A percentile compares a stretch with the other conserved stretches of the same genome.
These are phyloP conservation scores for Gobiocypris rarus DNA, from an alignment of 2,113 vertebrate genomes.

Conservation along the genomic window DNA sequence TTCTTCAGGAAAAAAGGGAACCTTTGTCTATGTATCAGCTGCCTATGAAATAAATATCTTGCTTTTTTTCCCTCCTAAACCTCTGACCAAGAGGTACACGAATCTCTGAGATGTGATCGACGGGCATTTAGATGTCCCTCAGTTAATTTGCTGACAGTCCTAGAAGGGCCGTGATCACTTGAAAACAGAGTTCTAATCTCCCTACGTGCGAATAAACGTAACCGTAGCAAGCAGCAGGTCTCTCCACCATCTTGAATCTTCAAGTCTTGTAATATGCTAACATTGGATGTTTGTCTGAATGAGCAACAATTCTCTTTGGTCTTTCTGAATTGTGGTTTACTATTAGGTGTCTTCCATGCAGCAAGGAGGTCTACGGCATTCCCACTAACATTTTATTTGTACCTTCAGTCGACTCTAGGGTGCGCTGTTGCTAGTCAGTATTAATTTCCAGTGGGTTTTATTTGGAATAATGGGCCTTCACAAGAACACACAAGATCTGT, in stretches of 20 bases:
- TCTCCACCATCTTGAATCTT: slow-evolving; percentile 28
- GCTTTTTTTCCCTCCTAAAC: slow-evolving; percentile 41
- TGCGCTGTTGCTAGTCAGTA: slow-evolving; percentile 8
- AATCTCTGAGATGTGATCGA: slow-evolving; percentile 39
- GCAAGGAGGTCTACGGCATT: slow-evolving; percentile 45
- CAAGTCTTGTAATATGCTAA: slow-evolving; percentile 28
- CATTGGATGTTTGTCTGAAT: slow-evolving; percentile 47
- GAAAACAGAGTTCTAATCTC: slow-evolving; percentile 32
- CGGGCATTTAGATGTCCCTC: slow-evolving; percentile 45
- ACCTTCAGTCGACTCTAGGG: slow-evolving; percentile 29
- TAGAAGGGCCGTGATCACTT: slow-evolving; percentile 30
- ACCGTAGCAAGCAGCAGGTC: slow-evolving; percentile 38
- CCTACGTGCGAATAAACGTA: slow-evolving; percentile 16
- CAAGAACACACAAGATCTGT: neutral
- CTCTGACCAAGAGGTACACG: slow-evolving; percentile 28
- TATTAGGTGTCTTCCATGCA: slow-evolving; percentile 57
- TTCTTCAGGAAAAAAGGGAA: slow-evolving; percentile 77
- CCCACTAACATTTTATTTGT: slow-evolving; percentile 28
- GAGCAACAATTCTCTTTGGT: slow-evolving; percentile 47
- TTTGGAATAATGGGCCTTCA: slow-evolving; percentile 17
- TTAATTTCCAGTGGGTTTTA: slow-evolving; percentile 34
- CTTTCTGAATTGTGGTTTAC: slow-evolving; percentile 55
- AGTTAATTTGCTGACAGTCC: slow-evolving; percentile 46
- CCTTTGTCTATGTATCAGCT: slow-evolving; percentile 72
- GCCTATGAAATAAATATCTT: slow-evolving; percentile 57